phyloP scores from a whole-genome alignment of 2,888 invertebrate species.

The Sepiola atlantica region DNA sequence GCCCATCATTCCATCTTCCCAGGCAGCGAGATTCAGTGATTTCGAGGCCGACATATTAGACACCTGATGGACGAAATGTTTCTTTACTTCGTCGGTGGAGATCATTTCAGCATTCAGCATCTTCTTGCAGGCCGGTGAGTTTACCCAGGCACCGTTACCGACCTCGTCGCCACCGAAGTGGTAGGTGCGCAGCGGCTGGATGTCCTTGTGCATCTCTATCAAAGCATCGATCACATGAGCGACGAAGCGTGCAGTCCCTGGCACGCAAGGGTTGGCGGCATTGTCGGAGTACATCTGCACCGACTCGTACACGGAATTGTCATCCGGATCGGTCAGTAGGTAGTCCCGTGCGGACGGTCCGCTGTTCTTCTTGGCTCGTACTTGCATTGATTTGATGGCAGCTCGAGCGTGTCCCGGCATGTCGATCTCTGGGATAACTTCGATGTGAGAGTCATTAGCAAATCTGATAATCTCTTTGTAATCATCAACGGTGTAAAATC shows the following conservation, averaged over 20 bases:
- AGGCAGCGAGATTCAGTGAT: conserved; percentile 50
- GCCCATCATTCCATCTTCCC: conserved; percentile 57
- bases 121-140: conserved; percentile 56
- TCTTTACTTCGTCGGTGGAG: conserved; percentile 52
- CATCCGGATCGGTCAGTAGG: conserved; percentile 60
- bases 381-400: conserved; percentile 67
- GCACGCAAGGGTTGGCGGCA: conserved; percentile 69
- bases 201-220: conserved; percentile 58
- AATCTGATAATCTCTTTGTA: conserved; percentile 66
- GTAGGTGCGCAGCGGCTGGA: conserved; percentile 60
- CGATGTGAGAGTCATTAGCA: conserved; percentile 65
- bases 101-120: conserved; percentile 51
- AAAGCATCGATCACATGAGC: conserved; percentile 58
- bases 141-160: conserved; percentile 61
- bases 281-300: conserved; percentile 67
- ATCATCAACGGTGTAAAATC: conserved; percentile 58
- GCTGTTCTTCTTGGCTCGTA: conserved; percentile 54
- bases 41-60: neutral
- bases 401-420: conserved; percentile 71
- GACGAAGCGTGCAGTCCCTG: conserved; percentile 66
- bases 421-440: conserved; percentile 71
- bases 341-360: conserved; percentile 53
- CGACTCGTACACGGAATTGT: conserved; percentile 61
- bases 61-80: conserved; percentile 53
- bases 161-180: conserved; percentile 70